Percentiles rank a stretch among this genome's conserved stretches.
Evolutionary conservation across 1,140 invertebrate species (phyloP).

Genomic region (Cherax destructor): DNA sequence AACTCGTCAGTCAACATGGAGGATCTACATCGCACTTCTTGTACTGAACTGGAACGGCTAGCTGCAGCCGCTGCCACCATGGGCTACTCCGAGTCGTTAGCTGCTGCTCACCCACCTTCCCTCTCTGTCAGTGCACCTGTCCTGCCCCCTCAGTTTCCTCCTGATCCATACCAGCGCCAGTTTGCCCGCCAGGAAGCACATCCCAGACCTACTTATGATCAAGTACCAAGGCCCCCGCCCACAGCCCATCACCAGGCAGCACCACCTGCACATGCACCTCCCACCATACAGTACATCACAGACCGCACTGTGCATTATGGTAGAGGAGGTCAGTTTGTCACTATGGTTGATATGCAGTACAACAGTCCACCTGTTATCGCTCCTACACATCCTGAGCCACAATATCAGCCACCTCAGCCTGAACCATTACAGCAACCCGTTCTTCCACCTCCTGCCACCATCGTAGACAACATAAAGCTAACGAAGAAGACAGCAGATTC

Average conservation of each 20-base stretch:
- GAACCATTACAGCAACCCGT: conserved; percentile 29
- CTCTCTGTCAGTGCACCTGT: conserved; percentile 36
- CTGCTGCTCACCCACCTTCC: conserved; percentile 41
- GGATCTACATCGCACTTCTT: conserved; percentile 46
- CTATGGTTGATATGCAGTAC: conserved; percentile 59
- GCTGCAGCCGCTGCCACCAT: conserved; percentile 63
- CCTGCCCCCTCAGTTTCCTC: conserved; percentile 44
- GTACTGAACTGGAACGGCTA: conserved; percentile 59
- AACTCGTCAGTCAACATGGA: conserved; percentile 49
- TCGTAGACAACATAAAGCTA: neutral
- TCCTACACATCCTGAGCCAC: conserved; percentile 31
- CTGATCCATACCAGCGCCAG: conserved; percentile 45
- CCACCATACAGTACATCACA: conserved; percentile 58
- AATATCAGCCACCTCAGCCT: conserved; percentile 37
- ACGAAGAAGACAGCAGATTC: conserved; percentile 25
- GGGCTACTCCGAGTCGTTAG: conserved; percentile 61
- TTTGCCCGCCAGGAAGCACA: conserved; percentile 39
- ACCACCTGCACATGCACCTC: conserved; percentile 48
- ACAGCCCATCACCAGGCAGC: conserved; percentile 53
- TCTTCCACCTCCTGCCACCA: conserved; percentile 12
- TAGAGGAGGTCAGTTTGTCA: conserved; percentile 30
- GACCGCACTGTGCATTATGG: conserved; percentile 45
- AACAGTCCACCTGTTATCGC: conserved; percentile 12
- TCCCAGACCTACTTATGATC: conserved; percentile 36
- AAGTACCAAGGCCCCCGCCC: conserved; percentile 46